Base-by-base conservation (phyloP, 2,888 invertebrate genomes). In the Synergus umbraculus region DNA sequence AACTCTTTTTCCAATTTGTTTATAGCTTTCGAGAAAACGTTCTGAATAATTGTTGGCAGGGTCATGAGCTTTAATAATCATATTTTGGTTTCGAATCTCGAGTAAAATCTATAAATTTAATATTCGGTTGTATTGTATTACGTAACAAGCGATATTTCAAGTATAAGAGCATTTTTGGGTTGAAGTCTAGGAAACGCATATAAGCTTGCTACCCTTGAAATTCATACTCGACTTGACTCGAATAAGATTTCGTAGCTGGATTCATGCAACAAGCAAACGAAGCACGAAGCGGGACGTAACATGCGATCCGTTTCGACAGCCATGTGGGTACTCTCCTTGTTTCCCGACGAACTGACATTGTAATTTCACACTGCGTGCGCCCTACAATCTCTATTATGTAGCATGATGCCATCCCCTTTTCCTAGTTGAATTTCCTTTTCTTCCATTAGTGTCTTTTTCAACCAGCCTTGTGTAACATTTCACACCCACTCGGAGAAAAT, bases 311-410 rank as follows among this genome's bases (percentile, higher is more conserved):
- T 88, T 87, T 86, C 84, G 84, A 87, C 86, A 84, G 88, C 87
- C 85, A 73, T 73, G 69, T 49, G 84, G 85, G 79, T 79, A 78
- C 78, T 77, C 82, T 79, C 80, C 77, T 83, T 78, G 81, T 83
- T 83, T 80, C 82, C 80, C 79, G 82, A 85, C 82, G 79, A 79
- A 84, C 87, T 88, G 87, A 87, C 87, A 86, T 87, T 85, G 88
- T 89, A 89, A 89, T 89, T 89, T 89, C 89, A 89, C 88, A 89
- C 87, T 86, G 85, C 78, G 83, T 88, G 89, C 88, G 83, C 85
- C 82, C 86, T 86, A 84, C 85, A 84, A 82, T 85, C 84, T 84
- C 86, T 84, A 85, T 88, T 85, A 85, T 82, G 84, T 86, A 81
- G 85, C 82, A 78, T 81, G 78, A 79, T 81, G 79, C 82, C 81